Base-by-base conservation (phyloP, 2,888 invertebrate genomes). In the Cryptus armator region DNA sequence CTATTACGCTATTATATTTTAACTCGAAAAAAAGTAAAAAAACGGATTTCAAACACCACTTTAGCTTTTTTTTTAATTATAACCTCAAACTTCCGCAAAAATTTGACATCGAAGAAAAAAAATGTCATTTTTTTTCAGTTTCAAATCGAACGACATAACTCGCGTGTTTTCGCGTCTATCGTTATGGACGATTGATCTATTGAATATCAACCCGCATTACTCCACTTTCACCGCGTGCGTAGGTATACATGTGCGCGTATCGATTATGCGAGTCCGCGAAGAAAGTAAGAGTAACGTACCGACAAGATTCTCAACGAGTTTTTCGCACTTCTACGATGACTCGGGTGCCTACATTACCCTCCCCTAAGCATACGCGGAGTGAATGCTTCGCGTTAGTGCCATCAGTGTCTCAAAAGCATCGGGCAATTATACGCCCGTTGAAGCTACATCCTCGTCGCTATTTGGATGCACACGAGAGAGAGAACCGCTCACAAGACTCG, bases 391-490 rank as follows among this genome's bases (percentile, higher is more conserved):
- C 37, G 37, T 37, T 37, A 37, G 37, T 37, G 37, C 37, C 37
- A 37, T 37, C 29, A 3, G 62, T 14, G 32, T 32, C 62, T 14
- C 24, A 2, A 24, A 37, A 53, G 44, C 24, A 10, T 24, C 10
- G 64, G 7, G 37, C 70, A 84, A 84, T 84, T 81, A 81, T 75
- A 78, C 81, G 74, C 68, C 72, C 32, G 64, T 64, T 81, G 74
- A 66, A 62, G 81, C 48, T 66, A 56, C 78, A 78, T 84, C 84
- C 81, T 70, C 66, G 72, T 68, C 48, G 79, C 76, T 66, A 76
- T 79, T 82, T 79, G 59, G 82, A 71, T 66, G 76, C 44, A 46
- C 79, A 68, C 67, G 72, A 62, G 66, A 85, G 66, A 32, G n/a
- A 48, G 70, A 64, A 72, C 14, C 37, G 44, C 67, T 51, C 53